Base-by-base conservation (phyloP, 2,797 vertebrate genomes). In the Helostoma temminkii region DNA sequence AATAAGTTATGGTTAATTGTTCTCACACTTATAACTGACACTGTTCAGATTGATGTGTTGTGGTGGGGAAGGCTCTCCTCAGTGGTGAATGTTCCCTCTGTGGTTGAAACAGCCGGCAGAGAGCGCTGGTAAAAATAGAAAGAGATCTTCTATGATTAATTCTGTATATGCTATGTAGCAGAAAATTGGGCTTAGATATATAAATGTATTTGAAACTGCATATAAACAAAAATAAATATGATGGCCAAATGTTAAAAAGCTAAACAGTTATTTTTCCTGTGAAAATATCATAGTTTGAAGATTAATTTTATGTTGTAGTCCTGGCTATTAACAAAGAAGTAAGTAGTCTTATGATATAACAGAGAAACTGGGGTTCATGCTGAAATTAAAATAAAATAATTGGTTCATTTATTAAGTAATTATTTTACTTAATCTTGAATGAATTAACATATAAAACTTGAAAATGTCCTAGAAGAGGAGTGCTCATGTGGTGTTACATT, bases 31-130 rank as follows among this genome's bases (percentile, higher is more conserved):
- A 9, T 12, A 32, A 15, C 22, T 32, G 15, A 52, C n/a, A 7
- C 42, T 19, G 14, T 45, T 71, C 5, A 52, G 11, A 57, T 30
- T 37, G 22, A 28, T 26, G 14, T 42, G 58, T n/a, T 6, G 0
- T 34, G 18, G 18, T 21, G 21, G 19, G 21, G 7, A 39, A 25
- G 9, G 19, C 11, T 62, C 15, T 16, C 9, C 11, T 14, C 26
- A 32, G 1, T 41, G 2, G 19, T 54, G 16, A 60, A 4, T 47
- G 19, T 39, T 36, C 3, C 10, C 16, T 45, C 9, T 36, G 46
- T 54, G 19, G n/a, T 46, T 24, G n/a, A 2, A 58, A 24, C 41
- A 48, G 50, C 74, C 85, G 82, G 65, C 57, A 83, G 85, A 65
- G 80, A 83, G 78, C 47, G 56, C 81, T 64, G 4, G 7, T 26